Evolutionary conservation across 2,888 invertebrate species (phyloP), one percentile per base, ranked within the genome.

Genomic region (Hofmannophila pseudospretella): DNA sequence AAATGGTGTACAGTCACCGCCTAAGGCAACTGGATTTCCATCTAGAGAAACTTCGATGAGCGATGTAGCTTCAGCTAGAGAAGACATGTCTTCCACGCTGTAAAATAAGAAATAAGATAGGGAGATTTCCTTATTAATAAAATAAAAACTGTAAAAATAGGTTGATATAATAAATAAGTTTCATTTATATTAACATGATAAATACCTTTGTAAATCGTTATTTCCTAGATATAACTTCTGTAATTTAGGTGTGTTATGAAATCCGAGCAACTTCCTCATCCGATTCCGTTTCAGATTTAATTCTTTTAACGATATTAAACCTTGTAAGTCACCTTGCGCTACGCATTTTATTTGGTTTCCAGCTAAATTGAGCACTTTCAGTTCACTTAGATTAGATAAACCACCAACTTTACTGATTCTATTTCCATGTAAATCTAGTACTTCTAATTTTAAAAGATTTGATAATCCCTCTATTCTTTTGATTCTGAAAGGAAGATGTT

Each of bases 391-490:
- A 56, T 84, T 88, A 22, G 89, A 86, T 47, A 96, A 80, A 32
- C 94, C 94, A 34, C 74, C 88, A 11, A 95, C 90, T 70, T 92
- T 92, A 20, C 88, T 81, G 49, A 98, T 94, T 79, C 95, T 93
- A 79, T 98, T 98, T 19, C 97, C 97, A 74, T 97, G 97, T 47
- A 98, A 88, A 81, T 98, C 98, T 44, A 98, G 80, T 7, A 97
- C 96, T 79, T 97, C 96, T 45, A 98, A 75, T 54, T 96, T 94
- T 19, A 88, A 68, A 34, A 95, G 77, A 43, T 87, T 88, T 42
- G 91, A 89, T 38, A 96, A 78, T 1, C 94, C 93, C 73, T 95
- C 95, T 44, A 96, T 93, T 63, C 90, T 89, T 60, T 90, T 92
- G 41, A 96, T 92, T 72, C 95, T 94, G 76, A 32, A 88, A 87